Evolutionary conservation across 2,888 invertebrate species (phyloP).

Genomic region (Allolobophora icterica): DNA sequence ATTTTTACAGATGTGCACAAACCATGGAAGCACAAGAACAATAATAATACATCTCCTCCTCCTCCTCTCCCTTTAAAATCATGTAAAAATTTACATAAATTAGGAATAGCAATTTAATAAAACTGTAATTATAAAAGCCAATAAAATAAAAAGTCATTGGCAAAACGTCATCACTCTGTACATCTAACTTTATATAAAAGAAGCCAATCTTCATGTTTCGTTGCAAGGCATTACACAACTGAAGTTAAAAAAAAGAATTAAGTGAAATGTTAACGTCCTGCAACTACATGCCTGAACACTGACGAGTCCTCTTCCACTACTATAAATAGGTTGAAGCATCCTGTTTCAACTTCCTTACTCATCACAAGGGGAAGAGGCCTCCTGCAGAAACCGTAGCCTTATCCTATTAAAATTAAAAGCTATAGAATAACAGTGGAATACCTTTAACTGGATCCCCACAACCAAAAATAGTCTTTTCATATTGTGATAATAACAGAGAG

Average conservation of each 20-base stretch:
- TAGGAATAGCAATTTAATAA: background rate
- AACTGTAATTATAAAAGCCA: background rate
- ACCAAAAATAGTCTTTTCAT: constrained; percentile 1
- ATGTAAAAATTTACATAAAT: constrained; percentile 13
- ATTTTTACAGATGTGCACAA: constrained; percentile 9
- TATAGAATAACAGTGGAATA: background rate
- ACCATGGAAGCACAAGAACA: background rate
- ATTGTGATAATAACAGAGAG: background rate
- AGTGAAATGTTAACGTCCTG: background rate
- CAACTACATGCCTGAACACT: background rate
- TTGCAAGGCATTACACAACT: background rate
- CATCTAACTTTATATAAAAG: background rate
- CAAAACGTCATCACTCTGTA: background rate
- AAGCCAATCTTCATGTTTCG: background rate
- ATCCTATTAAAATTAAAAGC: background rate
- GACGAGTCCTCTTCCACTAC: background rate
- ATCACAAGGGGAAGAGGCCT: background rate
- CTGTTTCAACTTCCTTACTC: too few relatives aligned
- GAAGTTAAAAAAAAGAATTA: background rate
- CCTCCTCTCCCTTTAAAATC: background rate
- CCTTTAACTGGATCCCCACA: background rate
- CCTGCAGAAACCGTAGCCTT: background rate
- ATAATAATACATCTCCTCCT: background rate
- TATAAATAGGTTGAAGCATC: background rate
- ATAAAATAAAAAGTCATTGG: constrained; percentile 2